Conservation (phyloP, 2,888 invertebrate genomes). For the Arenicola marina region DNA sequence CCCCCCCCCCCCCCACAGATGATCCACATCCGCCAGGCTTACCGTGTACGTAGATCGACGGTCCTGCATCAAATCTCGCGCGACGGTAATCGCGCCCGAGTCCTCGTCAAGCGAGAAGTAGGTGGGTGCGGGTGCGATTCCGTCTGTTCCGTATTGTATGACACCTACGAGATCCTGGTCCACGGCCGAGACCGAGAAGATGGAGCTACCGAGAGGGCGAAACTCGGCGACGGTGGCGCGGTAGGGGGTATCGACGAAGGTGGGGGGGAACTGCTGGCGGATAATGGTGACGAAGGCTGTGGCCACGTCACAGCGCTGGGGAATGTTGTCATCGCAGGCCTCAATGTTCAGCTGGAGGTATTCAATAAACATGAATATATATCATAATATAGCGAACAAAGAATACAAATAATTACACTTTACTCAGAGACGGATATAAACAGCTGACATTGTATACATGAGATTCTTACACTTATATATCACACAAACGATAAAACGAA, state of each 20-base stretch:
- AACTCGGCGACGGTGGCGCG: slow-evolving; percentile 38
- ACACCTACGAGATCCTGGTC: slow-evolving; percentile 27
- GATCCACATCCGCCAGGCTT: too few species aligned
- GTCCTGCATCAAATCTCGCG: slow-evolving; percentile 37
- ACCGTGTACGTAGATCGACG: slow-evolving; percentile 40
- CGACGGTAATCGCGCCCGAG: slow-evolving; percentile 40
- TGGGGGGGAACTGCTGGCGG: slow-evolving; percentile 27
- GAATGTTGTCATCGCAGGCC: slow-evolving; percentile 34
- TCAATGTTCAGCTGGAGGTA: slow-evolving; percentile 31
- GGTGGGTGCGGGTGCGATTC: slow-evolving; percentile 31
- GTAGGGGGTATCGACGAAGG: slow-evolving; percentile 38
- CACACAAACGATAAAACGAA: too few species aligned
- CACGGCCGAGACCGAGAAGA: slow-evolving; percentile 20
- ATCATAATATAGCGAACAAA: too few species aligned
- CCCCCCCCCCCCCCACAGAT: too few species aligned
- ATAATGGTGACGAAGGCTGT: slow-evolving; percentile 23
- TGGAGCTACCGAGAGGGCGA: slow-evolving; percentile 21
- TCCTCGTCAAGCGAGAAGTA: slow-evolving; percentile 42
- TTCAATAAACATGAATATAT: too few species aligned
- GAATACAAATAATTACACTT: too few species aligned
- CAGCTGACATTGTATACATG: too few species aligned
- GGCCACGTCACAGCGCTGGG: slow-evolving; percentile 33
- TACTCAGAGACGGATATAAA: too few species aligned
- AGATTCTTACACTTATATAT: too few species aligned
- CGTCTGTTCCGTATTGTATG: slow-evolving; percentile 29